Percentiles rank a stretch among this genome's conserved stretches.
Evolutionary conservation across 2,888 invertebrate species (phyloP).

Genomic region (Mythimna impura): DNA sequence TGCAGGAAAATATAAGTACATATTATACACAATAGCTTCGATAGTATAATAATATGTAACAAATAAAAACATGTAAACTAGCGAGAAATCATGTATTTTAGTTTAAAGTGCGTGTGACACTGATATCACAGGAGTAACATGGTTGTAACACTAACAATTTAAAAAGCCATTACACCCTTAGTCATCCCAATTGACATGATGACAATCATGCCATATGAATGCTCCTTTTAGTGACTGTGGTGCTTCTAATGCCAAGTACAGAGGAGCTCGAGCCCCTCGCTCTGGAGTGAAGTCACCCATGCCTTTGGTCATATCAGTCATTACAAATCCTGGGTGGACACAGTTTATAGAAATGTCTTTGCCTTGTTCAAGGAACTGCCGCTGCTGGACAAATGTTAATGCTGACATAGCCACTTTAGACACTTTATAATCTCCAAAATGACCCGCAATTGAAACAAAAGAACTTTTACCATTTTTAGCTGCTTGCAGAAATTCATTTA

Average conservation of each 20-base stretch:
- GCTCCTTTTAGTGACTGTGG: conserved; percentile 86
- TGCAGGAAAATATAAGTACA: conserved; percentile 49
- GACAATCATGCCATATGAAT: conserved; percentile 88
- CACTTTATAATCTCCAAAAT: conserved; percentile 88
- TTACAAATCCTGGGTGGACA: conserved; percentile 88
- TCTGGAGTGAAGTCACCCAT: conserved; percentile 87
- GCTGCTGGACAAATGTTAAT: conserved; percentile 87
- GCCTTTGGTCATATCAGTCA: conserved; percentile 88
- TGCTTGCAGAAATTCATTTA: conserved; percentile 90
- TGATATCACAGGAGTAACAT: conserved; percentile 87
- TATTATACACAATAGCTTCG: conserved; percentile 28
- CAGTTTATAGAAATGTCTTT: conserved; percentile 86
- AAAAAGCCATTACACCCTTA: conserved; percentile 75
- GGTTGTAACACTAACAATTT: conserved; percentile 77
- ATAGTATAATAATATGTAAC: conserved; percentile 52
- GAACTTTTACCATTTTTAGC: conserved; percentile 85
- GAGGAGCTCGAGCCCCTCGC: conserved; percentile 84
- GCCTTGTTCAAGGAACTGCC: conserved; percentile 86
- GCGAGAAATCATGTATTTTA: conserved; percentile 82
- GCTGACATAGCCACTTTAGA: conserved; percentile 88
- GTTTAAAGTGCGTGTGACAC: conserved; percentile 88
- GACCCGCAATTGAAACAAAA: conserved; percentile 85
- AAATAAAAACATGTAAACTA: conserved; percentile 76
- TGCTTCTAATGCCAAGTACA: conserved; percentile 85
- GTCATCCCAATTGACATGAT: conserved; percentile 89